These are phyloP conservation scores for Enteromius radiatus DNA, from an alignment of 2,797 vertebrate genomes.

Conservation along the genomic window DNA sequence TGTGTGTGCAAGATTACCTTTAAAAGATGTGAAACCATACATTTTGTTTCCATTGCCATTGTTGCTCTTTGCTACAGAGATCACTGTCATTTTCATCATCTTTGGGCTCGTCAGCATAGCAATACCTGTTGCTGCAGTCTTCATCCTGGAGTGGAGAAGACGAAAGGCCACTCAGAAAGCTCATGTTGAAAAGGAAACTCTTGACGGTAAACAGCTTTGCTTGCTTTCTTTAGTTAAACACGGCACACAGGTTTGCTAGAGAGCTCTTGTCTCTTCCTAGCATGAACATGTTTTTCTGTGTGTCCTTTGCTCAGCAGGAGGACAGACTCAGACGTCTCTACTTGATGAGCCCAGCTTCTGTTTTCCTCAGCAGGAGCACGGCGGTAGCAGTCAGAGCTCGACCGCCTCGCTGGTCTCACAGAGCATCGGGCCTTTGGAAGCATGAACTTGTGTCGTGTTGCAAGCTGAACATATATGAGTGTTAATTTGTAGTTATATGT, in stretches of 20 bases:
- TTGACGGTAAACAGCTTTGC: slow-evolving; percentile 22
- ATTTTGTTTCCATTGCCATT: background rate
- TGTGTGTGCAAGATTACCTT: background rate
- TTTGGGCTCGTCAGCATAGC: slow-evolving; percentile 1
- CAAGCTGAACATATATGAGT: background rate
- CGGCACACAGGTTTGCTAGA: background rate
- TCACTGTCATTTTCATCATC: slow-evolving; percentile 6
- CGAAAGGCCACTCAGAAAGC: background rate
- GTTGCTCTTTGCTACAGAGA: background rate
- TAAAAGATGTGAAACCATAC: background rate
- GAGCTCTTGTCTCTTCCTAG: background rate
- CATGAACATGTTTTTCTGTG: background rate
- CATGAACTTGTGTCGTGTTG: slow-evolving; percentile 8
- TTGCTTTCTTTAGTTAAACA: background rate
- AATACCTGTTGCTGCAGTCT: background rate
- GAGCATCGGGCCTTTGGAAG: slow-evolving; percentile 44
- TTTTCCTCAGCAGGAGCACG: slow-evolving; percentile 78
- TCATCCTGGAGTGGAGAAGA: slow-evolving; percentile 28
- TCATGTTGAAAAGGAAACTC: background rate
- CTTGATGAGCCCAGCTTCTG: slow-evolving; percentile 79
- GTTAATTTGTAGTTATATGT: background rate
- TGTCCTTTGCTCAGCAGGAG: slow-evolving; percentile 19
- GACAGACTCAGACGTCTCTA: slow-evolving; percentile 42
- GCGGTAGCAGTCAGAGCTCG: slow-evolving; percentile 66
- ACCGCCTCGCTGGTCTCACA: slow-evolving; percentile 37